Base-by-base conservation (phyloP, 2,113 vertebrate genomes). In the Opisthocomus hoazin region DNA sequence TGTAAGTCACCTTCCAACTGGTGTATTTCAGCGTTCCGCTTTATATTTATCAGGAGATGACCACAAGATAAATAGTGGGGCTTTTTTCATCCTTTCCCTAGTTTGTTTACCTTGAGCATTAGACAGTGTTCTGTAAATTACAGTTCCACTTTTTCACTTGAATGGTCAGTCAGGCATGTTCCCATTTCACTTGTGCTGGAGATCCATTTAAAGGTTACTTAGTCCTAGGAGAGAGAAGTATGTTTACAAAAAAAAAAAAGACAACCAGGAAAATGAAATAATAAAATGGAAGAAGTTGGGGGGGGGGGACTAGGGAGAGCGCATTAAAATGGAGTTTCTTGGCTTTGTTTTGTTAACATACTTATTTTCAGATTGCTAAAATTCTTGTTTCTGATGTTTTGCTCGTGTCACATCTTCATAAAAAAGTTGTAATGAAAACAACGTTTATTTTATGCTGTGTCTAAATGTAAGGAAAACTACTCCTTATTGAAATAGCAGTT, bases 51-150 rank as follows among this genome's bases (percentile, higher is more conserved):
- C 69, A 61, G 51, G 84, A 87, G 27, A 60, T 9, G 3, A 81
- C 78, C 50, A 87, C 68, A 95, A 57, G 91, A 93, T 56, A 77
- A 93, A 87, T 39, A 91, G 36, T 30, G 73, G 50, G 10, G 0
- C 68, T 73, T 63, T 58, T 91, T 89, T 69, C n/a, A 41, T 60
- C 91, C 92, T 87, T 81, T 43, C 60, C 34, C n/a, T 14, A 11
- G 43, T 45, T 82, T 69, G 70, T 95, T 95, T 94, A 53, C 64
- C 93, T 84, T 93, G 69, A 91, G 81, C 58, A 48, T 87, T 93
- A 91, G 80, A 58, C 83, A 76, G 84, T 51, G 64, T 73, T 95
- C 63, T 73, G 63, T 81, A 77, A 94, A 87, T 89, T 80, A 73
- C 7, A 87, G 68, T 82, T 81, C 60, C 36, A 26, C 43, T 86